A percentile compares a stretch with the other conserved stretches of the same genome.
These are phyloP conservation scores for Seriola aureovittata DNA, from an alignment of 2,113 vertebrate genomes.

Conservation along the genomic window DNA sequence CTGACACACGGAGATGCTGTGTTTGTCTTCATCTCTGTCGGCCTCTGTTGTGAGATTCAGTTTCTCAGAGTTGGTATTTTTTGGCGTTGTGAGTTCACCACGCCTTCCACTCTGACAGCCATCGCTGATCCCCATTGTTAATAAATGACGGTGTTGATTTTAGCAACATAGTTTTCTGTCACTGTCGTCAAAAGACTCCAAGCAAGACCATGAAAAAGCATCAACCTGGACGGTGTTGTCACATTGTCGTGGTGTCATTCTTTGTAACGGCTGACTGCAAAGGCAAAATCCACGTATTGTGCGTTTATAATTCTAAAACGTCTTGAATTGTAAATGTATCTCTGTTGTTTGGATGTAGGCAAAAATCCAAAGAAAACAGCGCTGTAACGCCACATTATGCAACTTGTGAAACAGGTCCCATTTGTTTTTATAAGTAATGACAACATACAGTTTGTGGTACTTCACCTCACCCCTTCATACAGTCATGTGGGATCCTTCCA, in stretches of 20 bases:
- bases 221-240: not conserved
- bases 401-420: too few relatives aligned
- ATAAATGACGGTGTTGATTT: slow-evolving; percentile 2
- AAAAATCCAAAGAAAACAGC: too few relatives aligned
- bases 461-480: too few relatives aligned
- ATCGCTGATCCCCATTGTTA: slow-evolving; percentile 16
- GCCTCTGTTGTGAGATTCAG: not conserved
- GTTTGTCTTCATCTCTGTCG: too few relatives aligned
- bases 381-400: too few relatives aligned
- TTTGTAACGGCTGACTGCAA: not conserved
- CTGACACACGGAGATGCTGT: not conserved
- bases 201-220: too few relatives aligned
- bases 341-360: too few relatives aligned
- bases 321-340: too few relatives aligned
- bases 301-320: too few relatives aligned
- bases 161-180: slow-evolving; percentile 1
- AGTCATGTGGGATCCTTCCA: too few relatives aligned
- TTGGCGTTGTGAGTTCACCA: not conserved
- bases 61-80: not conserved
- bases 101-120: slow-evolving; percentile 5
- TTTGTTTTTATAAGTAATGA: too few relatives aligned
- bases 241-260: not conserved
- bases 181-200: not conserved
- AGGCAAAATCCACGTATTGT: not conserved
- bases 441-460: too few relatives aligned